Percentiles rank a stretch among this genome's conserved stretches.
These are phyloP conservation scores for Acanthosoma haemorrhoidale DNA, from an alignment of 2,888 invertebrate genomes.

Conservation along the genomic window DNA sequence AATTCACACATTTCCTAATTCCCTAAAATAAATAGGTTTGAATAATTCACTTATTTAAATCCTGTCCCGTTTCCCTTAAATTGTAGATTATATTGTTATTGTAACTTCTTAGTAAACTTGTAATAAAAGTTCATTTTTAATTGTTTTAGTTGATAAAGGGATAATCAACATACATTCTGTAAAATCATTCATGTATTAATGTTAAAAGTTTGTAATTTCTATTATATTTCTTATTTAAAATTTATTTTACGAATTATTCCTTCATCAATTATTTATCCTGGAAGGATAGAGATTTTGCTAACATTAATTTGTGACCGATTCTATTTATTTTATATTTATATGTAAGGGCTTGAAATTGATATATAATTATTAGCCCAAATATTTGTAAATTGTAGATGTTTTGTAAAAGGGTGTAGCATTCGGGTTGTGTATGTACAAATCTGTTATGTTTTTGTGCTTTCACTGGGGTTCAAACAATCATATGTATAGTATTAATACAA, in stretches of 20 bases:
- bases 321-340: constrained; percentile 13
- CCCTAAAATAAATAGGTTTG: neutral
- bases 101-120: neutral
- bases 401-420: constrained; percentile 10
- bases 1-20: constrained; percentile 3
- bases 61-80: constrained; percentile 17
- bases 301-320: constrained; percentile 26
- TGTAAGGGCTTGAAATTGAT: neutral
- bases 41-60: no score
- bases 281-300: constrained; percentile 15
- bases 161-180: neutral
- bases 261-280: constrained; percentile 17
- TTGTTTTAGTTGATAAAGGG: neutral
- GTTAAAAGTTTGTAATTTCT: neutral
- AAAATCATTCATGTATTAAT: neutral
- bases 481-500: constrained; percentile 15
- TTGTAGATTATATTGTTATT: constrained; percentile 20
- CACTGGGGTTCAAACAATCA: constrained; percentile 12
- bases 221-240: neutral
- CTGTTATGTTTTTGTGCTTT: neutral
- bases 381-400: constrained; percentile 25
- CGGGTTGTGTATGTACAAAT: constrained; percentile 6
- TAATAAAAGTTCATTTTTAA: neutral
- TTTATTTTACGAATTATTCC: neutral
- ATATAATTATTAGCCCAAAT: neutral